phyloP scores from a whole-genome alignment of 1,140 invertebrate genomes.

The Daktulosphaira vitifoliae region DNA sequence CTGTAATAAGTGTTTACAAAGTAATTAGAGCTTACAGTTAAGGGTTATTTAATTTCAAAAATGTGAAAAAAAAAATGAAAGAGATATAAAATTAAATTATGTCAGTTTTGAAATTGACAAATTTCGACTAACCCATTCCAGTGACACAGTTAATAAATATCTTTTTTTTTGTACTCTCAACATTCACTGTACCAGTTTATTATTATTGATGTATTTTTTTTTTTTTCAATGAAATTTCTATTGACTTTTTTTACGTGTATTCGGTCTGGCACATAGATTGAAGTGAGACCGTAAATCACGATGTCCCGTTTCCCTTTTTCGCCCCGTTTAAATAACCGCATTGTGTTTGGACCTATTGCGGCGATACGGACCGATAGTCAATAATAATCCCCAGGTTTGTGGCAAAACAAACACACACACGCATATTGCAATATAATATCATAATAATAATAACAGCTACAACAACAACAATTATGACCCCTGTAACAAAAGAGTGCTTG shows the following conservation, averaged over 20 bases:
- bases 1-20: no score
- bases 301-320: neutral
- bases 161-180: no score
- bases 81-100: no score
- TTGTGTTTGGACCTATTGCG: conserved; percentile 14
- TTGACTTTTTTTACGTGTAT: conserved; percentile 4
- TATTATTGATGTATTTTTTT: no score
- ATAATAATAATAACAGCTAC: conserved; percentile 12
- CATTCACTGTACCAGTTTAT: no score
- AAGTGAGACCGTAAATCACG: conserved; percentile 20
- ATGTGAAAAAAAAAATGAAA: no score
- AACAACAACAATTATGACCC: conserved; percentile 20
- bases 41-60: no score
- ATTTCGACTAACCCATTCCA: no score
- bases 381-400: conserved; percentile 26
- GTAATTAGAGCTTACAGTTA: no score
- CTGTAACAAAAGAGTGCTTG: conserved; percentile 1
- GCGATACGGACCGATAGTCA: conserved; percentile 32
- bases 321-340: conserved; percentile 3
- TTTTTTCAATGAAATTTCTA: conserved; percentile 30
- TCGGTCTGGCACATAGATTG: neutral
- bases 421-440: neutral
- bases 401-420: conserved; percentile 21
- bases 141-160: no score
- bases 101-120: no score